These are phyloP conservation scores for Chaetorhynchus papuensis DNA, from an alignment of 2,113 vertebrate genomes.

Conservation along the genomic window DNA sequence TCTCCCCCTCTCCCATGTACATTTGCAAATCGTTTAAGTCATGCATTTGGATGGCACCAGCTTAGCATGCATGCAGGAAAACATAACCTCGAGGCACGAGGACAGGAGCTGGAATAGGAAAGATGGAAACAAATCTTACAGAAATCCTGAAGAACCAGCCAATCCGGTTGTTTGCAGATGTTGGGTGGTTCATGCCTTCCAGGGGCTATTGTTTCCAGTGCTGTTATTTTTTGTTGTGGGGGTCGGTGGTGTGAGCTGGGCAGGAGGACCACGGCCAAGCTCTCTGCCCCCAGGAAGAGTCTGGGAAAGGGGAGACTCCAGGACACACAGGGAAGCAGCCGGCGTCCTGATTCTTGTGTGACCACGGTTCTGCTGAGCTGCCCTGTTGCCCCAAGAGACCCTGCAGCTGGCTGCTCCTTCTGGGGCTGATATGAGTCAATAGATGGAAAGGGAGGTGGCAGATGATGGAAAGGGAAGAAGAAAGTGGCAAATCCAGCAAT, in stretches of 20 bases:
- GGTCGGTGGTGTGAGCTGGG: background rate
- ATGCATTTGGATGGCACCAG: background rate
- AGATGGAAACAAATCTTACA: constrained; percentile 19
- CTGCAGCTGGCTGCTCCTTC: fast-evolving
- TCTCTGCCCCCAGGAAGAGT: background rate
- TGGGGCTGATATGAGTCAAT: background rate
- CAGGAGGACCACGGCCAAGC: background rate
- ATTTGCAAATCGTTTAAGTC: background rate
- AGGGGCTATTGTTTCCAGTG: background rate
- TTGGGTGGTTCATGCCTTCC: constrained; percentile 28
- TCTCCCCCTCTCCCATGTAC: background rate
- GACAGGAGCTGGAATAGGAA: background rate
- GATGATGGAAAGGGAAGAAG: background rate
- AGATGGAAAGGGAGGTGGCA: background rate
- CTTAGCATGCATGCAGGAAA: background rate
- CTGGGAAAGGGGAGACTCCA: background rate
- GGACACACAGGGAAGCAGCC: fast-evolving
- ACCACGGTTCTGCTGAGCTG: background rate
- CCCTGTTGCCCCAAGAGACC: background rate
- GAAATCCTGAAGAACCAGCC: background rate
- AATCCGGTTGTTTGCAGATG: constrained; percentile 34
- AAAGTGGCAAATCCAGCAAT: background rate
- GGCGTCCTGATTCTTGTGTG: background rate
- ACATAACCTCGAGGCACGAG: background rate
- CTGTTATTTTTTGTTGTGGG: background rate